These are phyloP conservation scores for Anoplolepis gracilipes DNA, from an alignment of 1,140 invertebrate genomes.

Conservation along the genomic window DNA sequence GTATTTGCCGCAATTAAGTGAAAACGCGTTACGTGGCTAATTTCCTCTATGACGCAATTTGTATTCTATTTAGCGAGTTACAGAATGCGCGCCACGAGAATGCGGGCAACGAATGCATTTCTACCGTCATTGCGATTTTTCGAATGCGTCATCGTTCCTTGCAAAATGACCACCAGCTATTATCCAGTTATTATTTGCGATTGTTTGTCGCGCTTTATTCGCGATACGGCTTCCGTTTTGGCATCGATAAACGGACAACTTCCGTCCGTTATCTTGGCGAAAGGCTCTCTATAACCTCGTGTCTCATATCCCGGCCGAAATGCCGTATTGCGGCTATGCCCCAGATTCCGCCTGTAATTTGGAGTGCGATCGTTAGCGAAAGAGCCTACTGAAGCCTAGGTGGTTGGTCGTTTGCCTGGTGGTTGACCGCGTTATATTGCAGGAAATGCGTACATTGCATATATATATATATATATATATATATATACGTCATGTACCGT, in stretches of 20 bases:
- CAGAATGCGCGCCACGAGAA: conserved; percentile 1
- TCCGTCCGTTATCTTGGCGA: conserved; percentile 15
- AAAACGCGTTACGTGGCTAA: conserved; percentile 55
- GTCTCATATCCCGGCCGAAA: conserved; percentile 69
- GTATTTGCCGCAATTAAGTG: conserved; percentile 64
- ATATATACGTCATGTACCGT: conserved; percentile 7
- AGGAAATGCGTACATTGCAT: conserved; percentile 4
- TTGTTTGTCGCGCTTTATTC: conserved; percentile 20
- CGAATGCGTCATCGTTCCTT: neutral
- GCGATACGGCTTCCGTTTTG: conserved; percentile 32
- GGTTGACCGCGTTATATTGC: conserved; percentile 55
- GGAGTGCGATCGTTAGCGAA: conserved; percentile 72
- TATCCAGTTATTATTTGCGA: conserved; percentile 8
- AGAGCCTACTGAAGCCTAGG: conserved; percentile 61
- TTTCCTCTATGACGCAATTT: conserved; percentile 55
- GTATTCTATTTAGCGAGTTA: conserved; percentile 55
- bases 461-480: too few species aligned
- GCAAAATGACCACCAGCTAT: neutral
- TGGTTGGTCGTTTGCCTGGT: conserved; percentile 57
- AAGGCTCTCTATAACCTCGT: conserved; percentile 60
- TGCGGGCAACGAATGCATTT: conserved; percentile 22
- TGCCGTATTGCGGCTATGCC: conserved; percentile 72
- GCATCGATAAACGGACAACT: conserved; percentile 33
- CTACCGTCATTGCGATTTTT: neutral
- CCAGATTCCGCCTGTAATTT: conserved; percentile 69